Base-by-base conservation (phyloP, 2,888 invertebrate species). In the Tenthredo amoena region DNA sequence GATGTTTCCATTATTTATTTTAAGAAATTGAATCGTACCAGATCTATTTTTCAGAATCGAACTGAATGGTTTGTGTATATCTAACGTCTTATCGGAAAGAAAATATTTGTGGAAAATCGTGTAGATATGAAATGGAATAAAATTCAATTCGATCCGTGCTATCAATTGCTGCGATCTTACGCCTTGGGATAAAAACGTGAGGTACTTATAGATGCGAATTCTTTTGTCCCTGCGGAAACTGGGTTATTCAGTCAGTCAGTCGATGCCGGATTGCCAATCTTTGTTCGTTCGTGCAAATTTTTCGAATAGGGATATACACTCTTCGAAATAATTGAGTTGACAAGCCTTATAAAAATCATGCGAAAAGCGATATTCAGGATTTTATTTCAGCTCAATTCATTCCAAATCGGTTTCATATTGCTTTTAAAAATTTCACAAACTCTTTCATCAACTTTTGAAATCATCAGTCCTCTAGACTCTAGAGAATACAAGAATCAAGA, bases 221-320 rank as follows among this genome's bases (percentile, higher is more conserved):
- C 47, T 50, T 77, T 50, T 77, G 55, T 77, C 31, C 18, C 77
- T n/a, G 50, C 50, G 34, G 55, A 77, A 77, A 77, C 77, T 77
- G n/a, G 77, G 77, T 77, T 50, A 77, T 15, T 26, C 77, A n/a
- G 50, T 50, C 76, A 76, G 10, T 21, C 77, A n/a, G 50, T 50
- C 77, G 18, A 50, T 34, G 50, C 31, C n/a, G 50, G 31, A 72
- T 72, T 40, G 43, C 72, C 21, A 72, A 72, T 43, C 37, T 21
- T 43, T 21, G 72, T 72, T 72, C 72, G 21, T 21, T 43, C 43
- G 21, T 43, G 72, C 72, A 43, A 72, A 43, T 72, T 21, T 43
- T 43, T 43, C 26, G 40, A 43, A 74, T 4, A 9, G 10, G 6
- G 21, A 74, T 74, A 43, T 74, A 26, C 18, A 62, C 26, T 62